These are phyloP conservation scores for Thecophora atra DNA, from an alignment of 2,888 invertebrate genomes.

Conservation along the genomic window DNA sequence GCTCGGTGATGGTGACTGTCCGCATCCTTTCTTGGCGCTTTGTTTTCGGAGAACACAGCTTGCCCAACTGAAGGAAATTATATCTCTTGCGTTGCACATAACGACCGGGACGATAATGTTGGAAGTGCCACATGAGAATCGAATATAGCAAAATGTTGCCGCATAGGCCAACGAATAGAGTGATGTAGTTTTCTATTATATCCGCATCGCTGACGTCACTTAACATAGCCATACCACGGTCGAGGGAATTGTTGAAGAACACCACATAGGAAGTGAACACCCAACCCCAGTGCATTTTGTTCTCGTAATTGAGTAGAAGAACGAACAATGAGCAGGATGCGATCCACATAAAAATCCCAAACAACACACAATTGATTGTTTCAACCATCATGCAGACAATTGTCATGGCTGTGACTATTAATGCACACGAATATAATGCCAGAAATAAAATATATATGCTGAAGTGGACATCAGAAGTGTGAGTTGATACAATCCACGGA, in stretches of 20 bases:
- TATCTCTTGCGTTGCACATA: slow-evolving; percentile 45
- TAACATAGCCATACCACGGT: slow-evolving; percentile 50
- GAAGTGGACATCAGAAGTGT: not conserved
- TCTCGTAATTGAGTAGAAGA: slow-evolving; percentile 46
- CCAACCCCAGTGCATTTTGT: slow-evolving; percentile 42
- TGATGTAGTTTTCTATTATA: not conserved
- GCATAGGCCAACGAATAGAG: not conserved
- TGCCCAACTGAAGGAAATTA: slow-evolving; percentile 25
- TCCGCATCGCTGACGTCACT: not conserved
- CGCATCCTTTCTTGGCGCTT: not conserved
- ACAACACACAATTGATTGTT: slow-evolving; percentile 48
- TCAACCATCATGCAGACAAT: slow-evolving; percentile 47
- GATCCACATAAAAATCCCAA: slow-evolving; percentile 50
- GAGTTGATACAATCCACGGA: not conserved
- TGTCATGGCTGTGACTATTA: slow-evolving; percentile 51
- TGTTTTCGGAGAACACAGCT: not conserved
- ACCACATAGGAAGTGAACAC: slow-evolving; percentile 45
- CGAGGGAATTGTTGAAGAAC: slow-evolving; percentile 54
- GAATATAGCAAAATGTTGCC: slow-evolving; percentile 40
- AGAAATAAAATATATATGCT: slow-evolving; percentile 42
- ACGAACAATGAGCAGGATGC: slow-evolving; percentile 52
- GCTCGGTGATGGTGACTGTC: slow-evolving; percentile 34
- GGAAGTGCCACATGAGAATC: slow-evolving; percentile 36
- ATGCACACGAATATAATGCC: slow-evolving; percentile 45
- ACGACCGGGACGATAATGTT: slow-evolving; percentile 49